These are phyloP conservation scores for Aphelinus atriplicis DNA, from an alignment of 1,140 invertebrate species.

Conservation along the genomic window DNA sequence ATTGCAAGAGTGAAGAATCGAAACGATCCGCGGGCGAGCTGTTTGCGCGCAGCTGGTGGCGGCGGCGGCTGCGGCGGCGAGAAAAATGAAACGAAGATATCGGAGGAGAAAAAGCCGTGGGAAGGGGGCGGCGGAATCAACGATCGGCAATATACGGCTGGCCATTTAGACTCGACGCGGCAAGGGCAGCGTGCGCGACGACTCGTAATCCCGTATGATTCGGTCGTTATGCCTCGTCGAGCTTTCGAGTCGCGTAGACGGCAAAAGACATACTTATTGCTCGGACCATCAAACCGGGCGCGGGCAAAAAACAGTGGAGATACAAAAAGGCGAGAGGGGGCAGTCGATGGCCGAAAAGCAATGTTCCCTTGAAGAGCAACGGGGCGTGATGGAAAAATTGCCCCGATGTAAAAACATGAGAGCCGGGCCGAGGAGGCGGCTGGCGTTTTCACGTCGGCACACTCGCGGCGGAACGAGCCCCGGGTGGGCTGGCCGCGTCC, in stretches of 20 bases:
- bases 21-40: not conserved
- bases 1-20: conserved; percentile 17
- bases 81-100: not conserved
- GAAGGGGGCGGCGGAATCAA: not conserved
- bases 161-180: not conserved
- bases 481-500: conserved; percentile 46
- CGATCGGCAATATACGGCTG: not conserved
- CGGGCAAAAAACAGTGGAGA: not conserved
- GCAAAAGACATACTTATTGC: conserved; percentile 45
- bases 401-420: conserved; percentile 68
- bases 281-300: conserved; percentile 28
- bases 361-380: conserved; percentile 55
- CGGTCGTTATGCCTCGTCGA: conserved; percentile 48
- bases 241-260: conserved; percentile 53
- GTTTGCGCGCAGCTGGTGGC: not conserved
- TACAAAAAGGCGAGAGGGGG: not conserved
- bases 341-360: conserved; percentile 49
- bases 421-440: conserved; percentile 44
- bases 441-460: not conserved
- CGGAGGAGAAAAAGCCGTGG: not conserved
- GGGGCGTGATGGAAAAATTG: conserved; percentile 66
- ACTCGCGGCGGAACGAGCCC: conserved; percentile 62
- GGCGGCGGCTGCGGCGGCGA: too few species aligned
- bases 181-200: not conserved
- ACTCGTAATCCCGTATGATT: conserved; percentile 47